phyloP scores from a whole-genome alignment of 2,113 vertebrate genomes.

The Ptychochromis oligacanthus region DNA sequence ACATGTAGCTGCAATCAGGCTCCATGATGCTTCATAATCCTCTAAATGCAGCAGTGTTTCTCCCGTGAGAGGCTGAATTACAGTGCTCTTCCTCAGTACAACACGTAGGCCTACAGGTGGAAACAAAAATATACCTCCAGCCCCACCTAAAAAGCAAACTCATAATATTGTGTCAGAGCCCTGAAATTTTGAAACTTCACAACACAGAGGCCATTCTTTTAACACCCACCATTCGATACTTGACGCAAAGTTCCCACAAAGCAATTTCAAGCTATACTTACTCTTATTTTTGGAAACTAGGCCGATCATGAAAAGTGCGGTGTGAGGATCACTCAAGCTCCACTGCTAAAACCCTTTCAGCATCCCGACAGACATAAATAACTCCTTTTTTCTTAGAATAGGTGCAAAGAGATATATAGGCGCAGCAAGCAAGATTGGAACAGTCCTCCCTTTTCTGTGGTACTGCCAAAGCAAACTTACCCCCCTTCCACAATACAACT shows the following conservation, averaged over 20 bases:
- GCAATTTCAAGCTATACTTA: conserved; percentile 25
- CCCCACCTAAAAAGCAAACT: conserved; percentile 56
- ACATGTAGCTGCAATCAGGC: conserved; percentile 32
- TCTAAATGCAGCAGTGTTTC: conserved; percentile 46
- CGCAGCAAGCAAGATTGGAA: conserved; percentile 25
- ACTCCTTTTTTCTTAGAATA: conserved; percentile 51
- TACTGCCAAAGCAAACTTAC: neutral
- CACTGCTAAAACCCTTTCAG: conserved; percentile 33
- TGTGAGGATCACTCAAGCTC: conserved; percentile 42
- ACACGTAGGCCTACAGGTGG: conserved; percentile 56
- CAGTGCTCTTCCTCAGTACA: conserved; percentile 45
- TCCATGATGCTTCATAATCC: conserved; percentile 43
- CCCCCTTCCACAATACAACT: neutral
- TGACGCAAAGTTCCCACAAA: neutral
- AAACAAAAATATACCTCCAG: conserved; percentile 68
- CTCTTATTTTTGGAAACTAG: conserved; percentile 58
- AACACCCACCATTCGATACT: conserved; percentile 17
- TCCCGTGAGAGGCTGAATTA: conserved; percentile 41
- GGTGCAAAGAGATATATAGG: conserved; percentile 30
- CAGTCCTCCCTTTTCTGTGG: neutral
- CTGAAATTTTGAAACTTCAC: conserved; percentile 56
- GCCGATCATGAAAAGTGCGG: conserved; percentile 52
- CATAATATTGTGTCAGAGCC: conserved; percentile 49
- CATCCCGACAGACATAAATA: conserved; percentile 55
- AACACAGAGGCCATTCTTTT: neutral